Evolutionary conservation across 2,888 invertebrate species (phyloP), one percentile per base, ranked within the genome.

Genomic region (Hirtodrosophila duncani): DNA sequence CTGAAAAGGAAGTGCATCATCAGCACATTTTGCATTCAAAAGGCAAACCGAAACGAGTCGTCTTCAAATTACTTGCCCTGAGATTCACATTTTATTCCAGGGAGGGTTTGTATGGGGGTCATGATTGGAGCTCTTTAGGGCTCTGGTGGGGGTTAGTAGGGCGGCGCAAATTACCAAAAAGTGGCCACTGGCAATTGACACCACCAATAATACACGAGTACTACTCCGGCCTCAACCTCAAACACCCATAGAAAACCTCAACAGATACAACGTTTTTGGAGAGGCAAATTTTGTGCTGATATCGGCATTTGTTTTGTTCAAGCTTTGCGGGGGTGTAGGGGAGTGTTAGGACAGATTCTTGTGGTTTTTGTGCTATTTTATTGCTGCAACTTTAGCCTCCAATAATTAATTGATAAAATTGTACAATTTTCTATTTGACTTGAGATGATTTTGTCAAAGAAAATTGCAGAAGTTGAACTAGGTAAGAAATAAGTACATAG

Each of bases 131-230:
- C 26, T 49, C 36, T 16, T 8, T 34, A 10, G 21, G 50, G 9
- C 3, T 26, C 14, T 29, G 39, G 20, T 9, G 50, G 27, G 39
- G 44, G 16, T 6, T 17, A 23, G 33, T 26, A 27, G 23, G 53
- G 29, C 49, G 52, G 71, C 77, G 77, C 71, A 80, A 72, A 72
- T 72, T 72, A 79, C 72, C 77, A 55, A 74, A 71, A 70, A 70
- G 68, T 79, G 69, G 68, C 71, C 79, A 79, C 63, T 72, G 78
- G 71, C 71, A 79, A 79, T 80, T 72, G 72, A 79, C 80, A 72
- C 72, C 57, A 72, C 72, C 70, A 71, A 71, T 80, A 75, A 71
- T 57, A 62, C 50, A 42, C 33, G 26, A 29, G 56, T 27, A 33
- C 31, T 43, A 33, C 27, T n/a, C 4, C 7, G 3, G n/a, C 6